These are phyloP conservation scores for Acheta domesticus DNA, from an alignment of 2,888 invertebrate species.

Conservation along the genomic window DNA sequence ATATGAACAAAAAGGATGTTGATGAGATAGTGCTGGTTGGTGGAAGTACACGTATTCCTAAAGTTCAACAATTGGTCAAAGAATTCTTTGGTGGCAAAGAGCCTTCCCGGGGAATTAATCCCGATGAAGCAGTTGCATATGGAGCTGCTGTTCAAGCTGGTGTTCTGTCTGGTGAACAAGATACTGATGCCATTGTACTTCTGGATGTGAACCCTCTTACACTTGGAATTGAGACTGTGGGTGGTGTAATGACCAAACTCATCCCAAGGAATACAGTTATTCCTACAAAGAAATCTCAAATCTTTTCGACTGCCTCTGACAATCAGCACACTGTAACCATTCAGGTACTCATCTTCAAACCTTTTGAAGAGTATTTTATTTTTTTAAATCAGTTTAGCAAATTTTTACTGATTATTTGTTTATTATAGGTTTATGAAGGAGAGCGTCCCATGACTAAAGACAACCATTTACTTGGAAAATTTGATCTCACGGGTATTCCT, in stretches of 20 bases:
- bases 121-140: slow-evolving; percentile 98
- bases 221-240: slow-evolving; percentile 99
- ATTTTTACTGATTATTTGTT: neutral
- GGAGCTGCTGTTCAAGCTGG: slow-evolving; percentile 99
- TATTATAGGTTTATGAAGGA: slow-evolving; percentile 85
- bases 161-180: slow-evolving; percentile 95
- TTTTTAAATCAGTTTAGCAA: neutral
- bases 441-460: slow-evolving; percentile 99
- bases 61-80: slow-evolving; percentile 89
- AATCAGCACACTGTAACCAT: slow-evolving; percentile 99
- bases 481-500: slow-evolving; percentile 95
- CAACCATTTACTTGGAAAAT: slow-evolving; percentile 97
- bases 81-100: slow-evolving; percentile 98
- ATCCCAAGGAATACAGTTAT: slow-evolving; percentile 98
- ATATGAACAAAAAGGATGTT: slow-evolving; percentile 96
- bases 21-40: slow-evolving; percentile 99
- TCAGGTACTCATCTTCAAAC: slow-evolving; percentile 53
- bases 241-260: slow-evolving; percentile 99
- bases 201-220: slow-evolving; percentile 98
- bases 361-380: slow-evolving; percentile 28
- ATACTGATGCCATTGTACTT: slow-evolving; percentile 92
- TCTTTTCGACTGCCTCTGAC: slow-evolving; percentile 98
- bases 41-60: slow-evolving; percentile 98
- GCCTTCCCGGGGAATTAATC: slow-evolving; percentile 96
- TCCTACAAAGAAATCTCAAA: slow-evolving; percentile 98